Percentiles rank a stretch among this genome's conserved stretches.
phyloP scores from a whole-genome alignment of 1,140 invertebrate genomes.

The Camponotus pennsylvanicus region DNA sequence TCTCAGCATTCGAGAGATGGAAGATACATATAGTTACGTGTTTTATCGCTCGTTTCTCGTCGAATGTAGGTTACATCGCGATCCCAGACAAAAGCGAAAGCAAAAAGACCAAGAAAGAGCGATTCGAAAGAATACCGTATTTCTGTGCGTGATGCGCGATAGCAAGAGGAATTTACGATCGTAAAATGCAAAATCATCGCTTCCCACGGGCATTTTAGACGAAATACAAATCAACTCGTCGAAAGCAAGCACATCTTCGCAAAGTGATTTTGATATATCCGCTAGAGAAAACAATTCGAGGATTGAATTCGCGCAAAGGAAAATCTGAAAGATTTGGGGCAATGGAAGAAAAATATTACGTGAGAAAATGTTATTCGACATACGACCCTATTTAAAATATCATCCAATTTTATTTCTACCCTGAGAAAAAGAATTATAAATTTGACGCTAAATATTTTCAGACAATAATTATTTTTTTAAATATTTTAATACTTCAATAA shows the following conservation, averaged over 20 bases:
- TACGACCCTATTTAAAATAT: not conserved
- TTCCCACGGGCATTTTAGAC: conserved; percentile 16
- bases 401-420: no score
- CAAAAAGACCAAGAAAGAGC: no score
- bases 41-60: conserved; percentile 51
- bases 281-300: not conserved
- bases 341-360: not conserved
- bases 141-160: no score
- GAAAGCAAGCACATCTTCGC: conserved; percentile 37
- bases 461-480: no score
- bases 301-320: not conserved
- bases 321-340: conserved; percentile 17
- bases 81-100: conserved; percentile 35
- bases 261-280: not conserved
- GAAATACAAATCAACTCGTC: conserved; percentile 52
- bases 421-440: no score
- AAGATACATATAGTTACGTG: not conserved
- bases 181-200: conserved; percentile 50
- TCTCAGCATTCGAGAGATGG: not conserved
- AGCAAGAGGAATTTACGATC: conserved; percentile 45
- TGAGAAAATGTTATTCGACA: not conserved
- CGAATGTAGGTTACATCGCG: conserved; percentile 48
- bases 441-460: no score
- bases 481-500: no score
- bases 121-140: no score